Percentiles rank a stretch among this genome's conserved stretches.
Evolutionary conservation across 2,113 vertebrate genomes (phyloP).

Genomic region (Cnemophilus loriae): DNA sequence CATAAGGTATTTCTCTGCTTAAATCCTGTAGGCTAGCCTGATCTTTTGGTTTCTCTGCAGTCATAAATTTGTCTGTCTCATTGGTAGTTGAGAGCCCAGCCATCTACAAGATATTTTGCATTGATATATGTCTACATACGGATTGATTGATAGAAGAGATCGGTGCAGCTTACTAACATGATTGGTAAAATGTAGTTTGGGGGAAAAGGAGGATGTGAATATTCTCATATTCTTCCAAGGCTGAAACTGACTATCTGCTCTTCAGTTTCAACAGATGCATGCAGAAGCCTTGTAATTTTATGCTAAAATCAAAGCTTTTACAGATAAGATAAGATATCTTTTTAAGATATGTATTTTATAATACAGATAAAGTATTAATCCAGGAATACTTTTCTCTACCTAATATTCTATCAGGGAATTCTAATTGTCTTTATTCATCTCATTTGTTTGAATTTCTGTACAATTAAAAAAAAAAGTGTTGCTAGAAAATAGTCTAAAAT

Average conservation of each 20-base stretch:
- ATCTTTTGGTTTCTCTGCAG: not conserved
- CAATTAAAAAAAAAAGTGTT: not conserved
- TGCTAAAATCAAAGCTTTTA: not conserved
- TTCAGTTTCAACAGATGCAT: not conserved
- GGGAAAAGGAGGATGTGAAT: not conserved
- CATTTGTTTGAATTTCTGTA: not conserved
- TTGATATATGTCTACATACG: not conserved
- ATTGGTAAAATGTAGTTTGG: not conserved
- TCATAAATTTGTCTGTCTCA: not conserved
- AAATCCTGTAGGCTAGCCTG: not conserved
- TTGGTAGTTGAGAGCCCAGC: not conserved
- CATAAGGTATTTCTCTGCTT: conserved; percentile 75
- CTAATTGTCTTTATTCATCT: not conserved
- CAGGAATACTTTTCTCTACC: not conserved
- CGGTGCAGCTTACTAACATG: not conserved
- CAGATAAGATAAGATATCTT: too few relatives aligned
- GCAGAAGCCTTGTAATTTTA: not conserved
- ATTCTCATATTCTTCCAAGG: not conserved
- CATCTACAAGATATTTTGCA: not conserved
- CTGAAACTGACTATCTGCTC: not conserved
- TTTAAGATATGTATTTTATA: too few relatives aligned
- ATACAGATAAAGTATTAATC: not conserved
- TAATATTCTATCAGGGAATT: not conserved
- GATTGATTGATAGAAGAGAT: not conserved
- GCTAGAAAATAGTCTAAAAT: not conserved